Base-by-base conservation (phyloP, 2,888 invertebrate species). In the Plagodis pulveraria region DNA sequence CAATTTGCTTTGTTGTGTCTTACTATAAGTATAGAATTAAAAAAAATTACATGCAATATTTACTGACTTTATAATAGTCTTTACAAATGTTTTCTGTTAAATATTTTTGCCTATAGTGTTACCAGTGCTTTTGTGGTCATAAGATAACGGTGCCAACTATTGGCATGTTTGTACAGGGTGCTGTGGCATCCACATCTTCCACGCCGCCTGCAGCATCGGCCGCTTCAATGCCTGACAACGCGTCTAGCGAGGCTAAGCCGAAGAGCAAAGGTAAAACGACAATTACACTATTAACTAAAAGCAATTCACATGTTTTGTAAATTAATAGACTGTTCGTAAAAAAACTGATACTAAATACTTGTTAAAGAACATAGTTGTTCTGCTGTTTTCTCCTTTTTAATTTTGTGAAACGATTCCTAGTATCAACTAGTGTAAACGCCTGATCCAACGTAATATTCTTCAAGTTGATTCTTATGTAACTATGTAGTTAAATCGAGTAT, bases 141-240 rank as follows among this genome's bases (percentile, higher is more conserved):
- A 2, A 38, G 38, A 4, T 8, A 38, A 38, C 6, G 5, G 9
- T 38, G 38, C 8, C 38, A 38, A 38, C 5, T 8, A 8, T 38
- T 1, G 6, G 6, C 6, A 38, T 41, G 33, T 42, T 42, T 50
- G 8, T 10, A 10, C 67, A 93, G 93, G 91, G 93, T 86, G 93
- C 93, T 50, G 84, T 92, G 59, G 91, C 93, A 73, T 93, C 93
- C 50, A 93, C 93, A 35, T 93, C 93, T 61, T 87, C 91, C 66
- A 87, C 89, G 67, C 88, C 92, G 87, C 89, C 93, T 76, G 86
- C 89, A 63, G 84, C 87, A 57, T 86, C 91, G 62, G 83, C 86
- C 71, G 84, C 80, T 57, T 81, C 87, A 54, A 92, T 92, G 92
- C 90, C 89, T 59, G 91, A 93, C 79, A 90, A 87, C 80, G 86